These are phyloP conservation scores for Passer domesticus DNA, from an alignment of 2,113 vertebrate genomes.

Conservation along the genomic window DNA sequence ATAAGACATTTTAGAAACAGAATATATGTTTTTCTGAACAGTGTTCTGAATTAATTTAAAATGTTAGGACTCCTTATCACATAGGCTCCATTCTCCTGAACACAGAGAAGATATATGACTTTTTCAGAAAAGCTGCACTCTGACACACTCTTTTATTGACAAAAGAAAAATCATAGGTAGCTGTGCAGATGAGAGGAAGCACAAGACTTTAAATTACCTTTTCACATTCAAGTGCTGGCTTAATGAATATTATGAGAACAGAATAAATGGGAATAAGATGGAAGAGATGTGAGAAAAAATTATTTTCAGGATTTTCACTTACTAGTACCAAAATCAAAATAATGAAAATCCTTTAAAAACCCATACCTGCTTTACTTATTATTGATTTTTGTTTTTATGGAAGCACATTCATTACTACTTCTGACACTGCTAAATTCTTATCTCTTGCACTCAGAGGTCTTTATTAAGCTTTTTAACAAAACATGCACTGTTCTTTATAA, in stretches of 20 bases:
- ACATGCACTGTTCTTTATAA: background rate
- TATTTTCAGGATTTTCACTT: background rate
- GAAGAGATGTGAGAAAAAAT: background rate
- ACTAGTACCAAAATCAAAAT: background rate
- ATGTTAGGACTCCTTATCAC: background rate
- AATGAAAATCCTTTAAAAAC: background rate
- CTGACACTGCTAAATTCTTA: background rate
- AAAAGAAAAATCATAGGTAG: background rate
- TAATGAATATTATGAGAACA: background rate
- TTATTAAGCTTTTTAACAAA: background rate
- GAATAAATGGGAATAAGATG: background rate
- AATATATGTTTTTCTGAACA: background rate
- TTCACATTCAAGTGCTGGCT: background rate
- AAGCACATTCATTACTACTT: background rate
- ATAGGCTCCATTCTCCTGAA: background rate
- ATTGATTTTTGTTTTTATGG: background rate
- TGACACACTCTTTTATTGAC: background rate
- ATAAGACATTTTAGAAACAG: background rate
- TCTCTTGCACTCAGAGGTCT: background rate
- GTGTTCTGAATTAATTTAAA: background rate
- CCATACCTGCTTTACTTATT: rapidly evolving
- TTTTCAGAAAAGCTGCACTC: background rate
- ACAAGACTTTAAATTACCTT: background rate
- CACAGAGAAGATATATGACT: background rate
- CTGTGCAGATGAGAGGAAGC: background rate